A percentile compares a stretch with the other conserved stretches of the same genome.
Conservation (phyloP, 2,888 invertebrate species). For the Acrobasis consociella region DNA sequence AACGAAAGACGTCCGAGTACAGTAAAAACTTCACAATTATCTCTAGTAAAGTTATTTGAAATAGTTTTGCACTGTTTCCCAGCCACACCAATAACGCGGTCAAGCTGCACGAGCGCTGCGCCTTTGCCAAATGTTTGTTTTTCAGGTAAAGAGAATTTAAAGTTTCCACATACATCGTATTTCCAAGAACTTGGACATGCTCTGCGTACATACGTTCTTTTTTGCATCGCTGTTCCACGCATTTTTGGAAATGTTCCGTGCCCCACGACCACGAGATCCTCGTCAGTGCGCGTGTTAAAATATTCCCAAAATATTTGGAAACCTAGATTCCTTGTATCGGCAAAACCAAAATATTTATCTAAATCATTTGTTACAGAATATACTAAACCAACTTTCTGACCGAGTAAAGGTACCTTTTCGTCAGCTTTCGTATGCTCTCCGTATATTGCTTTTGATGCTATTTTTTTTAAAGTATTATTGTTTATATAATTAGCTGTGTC, state of each 20-base stretch:
- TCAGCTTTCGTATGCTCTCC: conserved; percentile 45
- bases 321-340: neutral
- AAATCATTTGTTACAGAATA: conserved; percentile 46
- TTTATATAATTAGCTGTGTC: conserved; percentile 32
- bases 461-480: conserved; percentile 42
- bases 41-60: neutral
- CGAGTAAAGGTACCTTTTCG: conserved; percentile 47
- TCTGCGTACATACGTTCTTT: conserved; percentile 50
- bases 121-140: conserved; percentile 56
- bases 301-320: too few relatives aligned
- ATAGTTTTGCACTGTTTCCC: conserved; percentile 29
- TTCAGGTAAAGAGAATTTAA: conserved; percentile 39
- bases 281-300: too few relatives aligned
- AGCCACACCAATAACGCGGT: conserved; percentile 53
- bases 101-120: conserved; percentile 51
- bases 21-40: neutral
- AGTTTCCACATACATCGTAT: conserved; percentile 61
- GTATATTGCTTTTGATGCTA: conserved; percentile 47
- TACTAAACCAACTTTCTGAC: conserved; percentile 62
- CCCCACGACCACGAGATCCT: conserved; percentile 46
- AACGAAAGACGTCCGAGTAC: neutral
- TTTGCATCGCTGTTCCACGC: conserved; percentile 45
- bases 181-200: conserved; percentile 65
- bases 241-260: conserved; percentile 45
- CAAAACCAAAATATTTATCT: conserved; percentile 35